These are phyloP conservation scores for Saturnia pavonia DNA, from an alignment of 2,888 invertebrate genomes.

Conservation along the genomic window DNA sequence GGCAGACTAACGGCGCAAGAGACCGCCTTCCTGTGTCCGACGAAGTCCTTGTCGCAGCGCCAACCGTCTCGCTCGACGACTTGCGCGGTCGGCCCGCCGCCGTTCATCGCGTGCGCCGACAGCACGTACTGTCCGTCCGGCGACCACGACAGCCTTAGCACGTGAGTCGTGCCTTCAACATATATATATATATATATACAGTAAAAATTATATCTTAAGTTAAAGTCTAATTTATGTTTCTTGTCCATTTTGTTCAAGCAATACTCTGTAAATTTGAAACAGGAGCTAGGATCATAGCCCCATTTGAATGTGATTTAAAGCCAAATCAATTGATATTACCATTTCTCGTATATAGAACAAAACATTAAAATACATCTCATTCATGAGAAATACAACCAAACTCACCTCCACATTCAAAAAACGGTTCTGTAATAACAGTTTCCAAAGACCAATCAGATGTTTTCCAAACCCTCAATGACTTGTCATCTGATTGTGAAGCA, in stretches of 20 bases:
- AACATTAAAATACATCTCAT: background rate
- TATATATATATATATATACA: too few relatives aligned
- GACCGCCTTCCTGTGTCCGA: slow-evolving; percentile 98
- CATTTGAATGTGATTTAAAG: too few relatives aligned
- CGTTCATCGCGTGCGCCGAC: slow-evolving; percentile 99
- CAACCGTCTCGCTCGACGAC: slow-evolving; percentile 97
- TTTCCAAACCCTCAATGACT: slow-evolving; percentile 96
- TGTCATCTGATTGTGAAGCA: slow-evolving; percentile 98
- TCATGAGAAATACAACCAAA: background rate
- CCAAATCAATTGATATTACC: background rate
- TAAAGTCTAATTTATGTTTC: too few relatives aligned
- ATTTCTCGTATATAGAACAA: background rate
- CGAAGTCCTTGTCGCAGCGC: slow-evolving; percentile 97
- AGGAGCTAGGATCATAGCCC: too few relatives aligned
- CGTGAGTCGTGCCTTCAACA: slow-evolving; percentile 93
- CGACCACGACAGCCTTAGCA: slow-evolving; percentile 96
- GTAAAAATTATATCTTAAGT: too few relatives aligned
- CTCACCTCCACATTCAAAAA: slow-evolving; percentile 89
- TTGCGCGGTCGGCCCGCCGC: slow-evolving; percentile 97
- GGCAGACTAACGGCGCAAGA: slow-evolving; percentile 89
- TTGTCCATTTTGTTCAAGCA: too few relatives aligned
- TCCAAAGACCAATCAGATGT: slow-evolving; percentile 97
- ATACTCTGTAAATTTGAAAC: too few relatives aligned
- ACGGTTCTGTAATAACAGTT: slow-evolving; percentile 94
- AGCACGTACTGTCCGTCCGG: slow-evolving; percentile 98